Evolutionary conservation across 2,113 vertebrate genomes (phyloP), one percentile per base, ranked within the genome.

Genomic region (Grammomys dolichurus): DNA sequence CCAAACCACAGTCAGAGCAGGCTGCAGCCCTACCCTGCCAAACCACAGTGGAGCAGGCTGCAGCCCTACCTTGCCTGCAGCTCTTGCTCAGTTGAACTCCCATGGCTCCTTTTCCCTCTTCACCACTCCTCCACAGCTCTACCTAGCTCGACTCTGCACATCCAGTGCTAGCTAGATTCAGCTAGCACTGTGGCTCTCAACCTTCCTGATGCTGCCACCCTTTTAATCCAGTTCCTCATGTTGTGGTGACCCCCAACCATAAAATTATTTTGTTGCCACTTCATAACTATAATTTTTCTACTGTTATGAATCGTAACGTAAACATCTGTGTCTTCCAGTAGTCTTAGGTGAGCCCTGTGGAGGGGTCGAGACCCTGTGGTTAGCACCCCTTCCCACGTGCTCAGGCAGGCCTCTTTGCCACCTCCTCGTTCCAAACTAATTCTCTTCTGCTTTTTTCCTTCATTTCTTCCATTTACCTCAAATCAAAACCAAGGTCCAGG

Each of bases 41-140:
- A 5, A 28, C 24, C 2, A 28, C 20, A 26, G 48, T 12, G 40
- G 22, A 11, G 65, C 65, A 54, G 14, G 31, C 69, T 86, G 22
- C 1, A 0, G 28, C 7, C 73, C 80, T 69, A 10, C 1, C 54
- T 1, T 7, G 9, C 82, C 36, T 28, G 22, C n/a, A 13, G 22
- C 36, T 60, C n/a, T 7, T 31, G 31, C 24, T 56, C 60, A 5
- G 28, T 16, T 70, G 26, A 7, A 28, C 20, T 43, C n/a, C 43
- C 63, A 33, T 3, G 54, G 56, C 26, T 43, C 1, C 3, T 40
- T 31, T 56, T 0, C 19, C 7, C 84, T 76, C 7, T 67, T 72
- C 33, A 22, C 14, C 3, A 36, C 88, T 33, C 10, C 14, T 26
- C 6, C 7, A 63, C 65, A 70, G 65, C 20, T 54, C 19, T 5